Evolutionary conservation across 2,888 invertebrate species (phyloP), one percentile per base, ranked within the genome.

Genomic region (Xanthorhoe designata): DNA sequence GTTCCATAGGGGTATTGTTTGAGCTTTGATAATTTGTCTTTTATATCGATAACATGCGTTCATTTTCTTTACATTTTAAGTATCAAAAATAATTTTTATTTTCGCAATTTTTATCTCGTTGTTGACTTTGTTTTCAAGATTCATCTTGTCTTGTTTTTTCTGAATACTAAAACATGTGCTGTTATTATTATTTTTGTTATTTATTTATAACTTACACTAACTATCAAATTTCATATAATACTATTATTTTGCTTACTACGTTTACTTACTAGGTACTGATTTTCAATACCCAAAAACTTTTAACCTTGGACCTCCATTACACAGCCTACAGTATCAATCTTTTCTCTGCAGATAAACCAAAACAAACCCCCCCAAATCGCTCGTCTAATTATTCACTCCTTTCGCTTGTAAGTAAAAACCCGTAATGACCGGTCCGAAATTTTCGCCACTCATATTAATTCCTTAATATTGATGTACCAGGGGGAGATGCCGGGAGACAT

Each of bases 401-500:
- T 69, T 66, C 65, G 66, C 52, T 62, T 68, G 71, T 70, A 72
- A 74, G 74, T 74, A 74, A 74, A 74, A 74, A 74, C 69, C 68
- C 76, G 58, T 77, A 78, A 79, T 80, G 81, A 72, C 81, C 79
- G 78, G 72, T 78, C 68, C 79, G 80, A 24, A 24, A 24, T 80
- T 90, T 92, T 92, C 91, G 89, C 85, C 87, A 85, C 87, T 86
- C 89, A 86, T 89, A 90, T 91, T 91, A 91, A 91, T 91, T 89
- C 68, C 64, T 68, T 68, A 67, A 64, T 68, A 68, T 64, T 68
- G 68, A 68, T 61, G 68, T 68, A 64, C 62, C 59, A 82, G 84
- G 80, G 82, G 76, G 72, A 90, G 91, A 91, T 90, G 91, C 88
- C 91, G 90, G 89, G 91, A 91, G 91, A 92, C 90, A 92, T 91